A percentile compares a stretch with the other conserved stretches of the same genome.
Conservation (phyloP, 2,888 invertebrate genomes). For the Choreutis nemorana region DNA sequence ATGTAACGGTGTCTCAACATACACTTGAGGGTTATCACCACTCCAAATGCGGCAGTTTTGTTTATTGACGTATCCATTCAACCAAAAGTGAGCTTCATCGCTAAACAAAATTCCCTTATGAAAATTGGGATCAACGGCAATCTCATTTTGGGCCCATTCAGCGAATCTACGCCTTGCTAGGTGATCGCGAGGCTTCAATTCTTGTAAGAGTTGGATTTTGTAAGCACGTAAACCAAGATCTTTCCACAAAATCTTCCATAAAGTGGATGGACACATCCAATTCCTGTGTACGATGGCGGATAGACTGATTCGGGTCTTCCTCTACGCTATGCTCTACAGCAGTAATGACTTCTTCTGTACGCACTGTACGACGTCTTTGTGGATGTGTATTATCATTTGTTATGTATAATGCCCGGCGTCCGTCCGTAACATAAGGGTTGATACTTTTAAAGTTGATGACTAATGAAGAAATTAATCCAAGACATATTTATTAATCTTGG, state of each 20-base stretch:
- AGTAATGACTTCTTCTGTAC: not conserved
- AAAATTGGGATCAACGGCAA: constrained; percentile 14
- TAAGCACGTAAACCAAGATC: constrained; percentile 17
- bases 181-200: constrained; percentile 15
- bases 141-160: constrained; percentile 16
- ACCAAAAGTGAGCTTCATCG: constrained; percentile 19
- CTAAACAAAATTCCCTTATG: constrained; percentile 12
- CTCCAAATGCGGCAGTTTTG: constrained; percentile 19
- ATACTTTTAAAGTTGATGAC: too few species aligned
- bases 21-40: constrained; percentile 6
- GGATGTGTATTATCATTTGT: too few species aligned
- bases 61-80: constrained; percentile 26
- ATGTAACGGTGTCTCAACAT: constrained; percentile 20
- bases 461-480: too few species aligned
- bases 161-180: constrained; percentile 13
- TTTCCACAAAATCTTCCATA: constrained; percentile 12
- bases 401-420: too few species aligned
- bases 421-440: too few species aligned
- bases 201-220: constrained; percentile 12
- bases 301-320: constrained; percentile 3
- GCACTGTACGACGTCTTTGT: too few species aligned
- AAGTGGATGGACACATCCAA: constrained; percentile 16
- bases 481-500: too few species aligned
- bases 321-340: not conserved
- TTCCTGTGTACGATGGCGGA: constrained; percentile 17